These are phyloP conservation scores for Meloe dianella DNA, from an alignment of 2,888 invertebrate species.

Conservation along the genomic window DNA sequence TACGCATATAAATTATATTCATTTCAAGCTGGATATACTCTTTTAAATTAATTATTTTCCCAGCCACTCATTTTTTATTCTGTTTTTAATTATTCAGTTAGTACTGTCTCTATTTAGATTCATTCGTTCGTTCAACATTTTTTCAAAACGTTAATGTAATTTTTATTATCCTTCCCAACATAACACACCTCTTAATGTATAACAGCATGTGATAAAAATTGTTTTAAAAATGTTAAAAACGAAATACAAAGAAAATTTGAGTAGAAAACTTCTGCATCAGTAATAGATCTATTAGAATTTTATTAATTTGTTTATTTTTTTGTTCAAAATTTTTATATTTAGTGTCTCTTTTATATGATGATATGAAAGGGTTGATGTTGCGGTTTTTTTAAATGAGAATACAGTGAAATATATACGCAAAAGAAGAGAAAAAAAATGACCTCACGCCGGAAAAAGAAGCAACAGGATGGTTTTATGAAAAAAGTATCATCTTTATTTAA, in stretches of 20 bases:
- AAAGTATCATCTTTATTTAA: constrained; percentile 88
- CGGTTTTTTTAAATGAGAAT: not conserved
- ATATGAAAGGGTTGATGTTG: not conserved
- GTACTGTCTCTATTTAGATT: not conserved
- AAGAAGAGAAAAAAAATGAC: constrained; percentile 63
- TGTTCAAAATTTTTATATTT: not conserved
- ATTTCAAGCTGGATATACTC: not conserved
- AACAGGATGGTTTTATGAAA: constrained; percentile 79
- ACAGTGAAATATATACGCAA: not conserved
- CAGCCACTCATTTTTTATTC: not conserved
- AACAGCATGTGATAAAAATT: no score
- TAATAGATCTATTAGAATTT: not conserved
- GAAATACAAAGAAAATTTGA: no score
- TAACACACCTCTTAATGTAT: no score
- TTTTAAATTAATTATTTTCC: not conserved
- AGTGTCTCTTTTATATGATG: not conserved
- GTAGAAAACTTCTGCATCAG: not conserved
- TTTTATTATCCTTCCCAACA: not conserved
- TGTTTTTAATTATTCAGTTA: not conserved
- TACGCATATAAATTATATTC: not conserved
- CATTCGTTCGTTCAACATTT: not conserved
- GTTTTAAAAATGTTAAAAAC: no score
- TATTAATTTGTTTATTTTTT: not conserved
- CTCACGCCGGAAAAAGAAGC: constrained; percentile 71
- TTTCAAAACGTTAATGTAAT: not conserved